Conservation (phyloP, 2,888 invertebrate genomes). For the Aproaerema taeniolella region DNA sequence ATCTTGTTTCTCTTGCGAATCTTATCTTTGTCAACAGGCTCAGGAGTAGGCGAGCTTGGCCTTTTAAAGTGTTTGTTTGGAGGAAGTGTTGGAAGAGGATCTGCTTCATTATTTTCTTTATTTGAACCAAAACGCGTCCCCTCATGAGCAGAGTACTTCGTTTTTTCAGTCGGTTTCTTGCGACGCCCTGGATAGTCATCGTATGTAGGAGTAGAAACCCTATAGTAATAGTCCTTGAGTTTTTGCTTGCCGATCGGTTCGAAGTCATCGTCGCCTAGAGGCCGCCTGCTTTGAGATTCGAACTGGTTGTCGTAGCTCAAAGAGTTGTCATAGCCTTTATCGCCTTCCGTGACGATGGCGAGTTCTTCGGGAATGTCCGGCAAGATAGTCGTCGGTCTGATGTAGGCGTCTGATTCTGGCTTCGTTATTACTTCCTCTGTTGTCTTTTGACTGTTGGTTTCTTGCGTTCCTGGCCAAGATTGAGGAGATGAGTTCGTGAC, state of each 20-base stretch:
- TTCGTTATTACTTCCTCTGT: slow-evolving; percentile 45
- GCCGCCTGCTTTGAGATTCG: slow-evolving; percentile 68
- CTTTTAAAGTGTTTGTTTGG: slow-evolving; percentile 66
- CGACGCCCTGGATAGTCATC: slow-evolving; percentile 51
- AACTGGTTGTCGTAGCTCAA: slow-evolving; percentile 57
- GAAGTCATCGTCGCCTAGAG: slow-evolving; percentile 63
- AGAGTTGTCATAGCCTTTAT: slow-evolving; percentile 60
- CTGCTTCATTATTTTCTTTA: slow-evolving; percentile 42
- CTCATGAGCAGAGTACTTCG: slow-evolving; percentile 30
- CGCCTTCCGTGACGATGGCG: slow-evolving; percentile 61
- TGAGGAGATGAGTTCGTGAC: slow-evolving; percentile 48
- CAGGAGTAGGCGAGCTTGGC: slow-evolving; percentile 39
- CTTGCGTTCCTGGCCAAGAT: slow-evolving; percentile 53
- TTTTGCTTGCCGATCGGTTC: slow-evolving; percentile 65
- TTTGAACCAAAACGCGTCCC: slow-evolving; percentile 33
- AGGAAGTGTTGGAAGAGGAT: slow-evolving; percentile 65
- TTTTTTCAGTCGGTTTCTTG: slow-evolving; percentile 53
- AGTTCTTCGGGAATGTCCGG: slow-evolving; percentile 57
- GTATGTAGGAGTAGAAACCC: slow-evolving; percentile 59
- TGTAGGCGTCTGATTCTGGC: slow-evolving; percentile 35
- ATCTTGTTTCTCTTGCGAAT: slow-evolving; percentile 65
- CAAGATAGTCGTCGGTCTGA: slow-evolving; percentile 41
- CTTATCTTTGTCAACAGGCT: slow-evolving; percentile 49
- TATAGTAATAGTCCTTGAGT: slow-evolving; percentile 67
- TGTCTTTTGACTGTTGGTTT: slow-evolving; percentile 38